Percentiles rank a stretch among this genome's conserved stretches.
phyloP scores from a whole-genome alignment of 2,797 vertebrate genomes.

The Hypotaenidia philippensis region DNA sequence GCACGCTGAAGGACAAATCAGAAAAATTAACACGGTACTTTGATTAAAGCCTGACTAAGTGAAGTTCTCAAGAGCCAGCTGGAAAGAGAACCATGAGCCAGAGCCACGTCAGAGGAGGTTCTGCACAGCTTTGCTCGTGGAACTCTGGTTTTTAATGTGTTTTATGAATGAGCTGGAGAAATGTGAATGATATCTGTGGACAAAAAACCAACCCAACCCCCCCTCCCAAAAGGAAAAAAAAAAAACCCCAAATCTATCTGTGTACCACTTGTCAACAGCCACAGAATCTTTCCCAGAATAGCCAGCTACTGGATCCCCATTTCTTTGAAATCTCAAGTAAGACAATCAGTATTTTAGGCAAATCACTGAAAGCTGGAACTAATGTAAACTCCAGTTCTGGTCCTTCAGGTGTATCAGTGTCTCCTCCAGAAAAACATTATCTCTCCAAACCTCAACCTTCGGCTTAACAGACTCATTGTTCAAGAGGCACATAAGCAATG shows the following conservation, averaged over 20 bases:
- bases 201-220: background rate
- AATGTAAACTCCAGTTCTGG: background rate
- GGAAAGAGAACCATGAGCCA: background rate
- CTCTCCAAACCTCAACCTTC: background rate
- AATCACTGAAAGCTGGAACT: background rate
- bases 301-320: background rate
- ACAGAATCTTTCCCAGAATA: background rate
- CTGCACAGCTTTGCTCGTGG: background rate
- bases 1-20: background rate
- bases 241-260: background rate
- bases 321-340: background rate
- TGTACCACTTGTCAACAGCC: background rate
- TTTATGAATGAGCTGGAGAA: conserved; percentile 9
- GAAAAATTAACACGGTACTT: background rate
- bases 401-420: background rate
- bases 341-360: background rate
- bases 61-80: background rate
- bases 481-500: fast-evolving
- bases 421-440: background rate
- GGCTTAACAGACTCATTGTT: background rate
- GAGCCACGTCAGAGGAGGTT: background rate
- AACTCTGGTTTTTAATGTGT: background rate
- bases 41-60: background rate
- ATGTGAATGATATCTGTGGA: background rate
- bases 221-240: background rate